Conservation (phyloP, 1,140 invertebrate genomes). For the Nasonia longicornis region DNA sequence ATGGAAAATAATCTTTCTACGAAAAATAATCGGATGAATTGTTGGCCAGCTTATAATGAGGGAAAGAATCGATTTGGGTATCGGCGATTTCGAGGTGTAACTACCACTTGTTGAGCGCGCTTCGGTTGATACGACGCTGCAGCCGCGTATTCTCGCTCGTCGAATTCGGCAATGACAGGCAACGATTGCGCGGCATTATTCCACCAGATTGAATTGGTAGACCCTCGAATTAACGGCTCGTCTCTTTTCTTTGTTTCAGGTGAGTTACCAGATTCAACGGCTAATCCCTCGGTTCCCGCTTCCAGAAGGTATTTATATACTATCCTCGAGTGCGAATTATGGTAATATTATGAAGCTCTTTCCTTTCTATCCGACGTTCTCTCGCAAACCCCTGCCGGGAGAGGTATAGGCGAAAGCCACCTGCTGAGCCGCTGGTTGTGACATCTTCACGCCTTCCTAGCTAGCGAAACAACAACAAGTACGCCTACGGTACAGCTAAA, state of each 20-base stretch:
- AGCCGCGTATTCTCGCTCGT: too few species aligned
- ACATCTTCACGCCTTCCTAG: not conserved
- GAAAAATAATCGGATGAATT: not conserved
- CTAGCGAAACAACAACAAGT: not conserved
- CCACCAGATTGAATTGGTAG: not conserved
- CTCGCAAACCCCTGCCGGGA: not conserved
- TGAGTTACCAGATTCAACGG: too few species aligned
- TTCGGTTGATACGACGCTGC: not conserved
- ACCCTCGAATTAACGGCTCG: too few species aligned
- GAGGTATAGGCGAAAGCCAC: not conserved
- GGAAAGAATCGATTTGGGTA: not conserved
- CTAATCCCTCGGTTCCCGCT: not conserved
- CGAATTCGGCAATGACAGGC: not conserved
- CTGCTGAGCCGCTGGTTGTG: not conserved
- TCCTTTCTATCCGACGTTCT: not conserved
- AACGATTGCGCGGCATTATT: not conserved
- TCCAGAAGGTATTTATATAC: not conserved
- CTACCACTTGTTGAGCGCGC: not conserved
- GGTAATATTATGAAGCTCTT: not conserved
- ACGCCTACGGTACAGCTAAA: not conserved
- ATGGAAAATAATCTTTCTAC: not conserved
- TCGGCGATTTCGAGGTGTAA: not conserved
- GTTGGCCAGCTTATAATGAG: not conserved
- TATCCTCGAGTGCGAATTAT: not conserved
- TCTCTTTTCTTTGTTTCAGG: too few species aligned